Base-by-base conservation (phyloP, 2,113 vertebrate genomes). In the Ceyx cyanopectus region DNA sequence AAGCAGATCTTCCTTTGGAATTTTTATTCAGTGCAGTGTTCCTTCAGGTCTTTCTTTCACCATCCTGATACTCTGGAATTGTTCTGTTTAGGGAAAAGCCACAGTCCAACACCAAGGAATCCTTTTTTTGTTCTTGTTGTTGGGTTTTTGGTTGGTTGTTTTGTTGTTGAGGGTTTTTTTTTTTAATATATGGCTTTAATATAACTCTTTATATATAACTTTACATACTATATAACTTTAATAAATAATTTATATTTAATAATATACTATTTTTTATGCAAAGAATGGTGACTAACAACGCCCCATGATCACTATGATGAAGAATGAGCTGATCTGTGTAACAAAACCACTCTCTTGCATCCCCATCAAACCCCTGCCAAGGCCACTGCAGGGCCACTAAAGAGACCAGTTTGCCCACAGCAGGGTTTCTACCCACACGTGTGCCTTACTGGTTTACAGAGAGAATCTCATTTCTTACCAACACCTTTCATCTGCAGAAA, bases 341-440 rank as follows among this genome's bases (percentile, higher is more conserved):
- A 87, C 1, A 77, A 63, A 87, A 69, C 13, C 43, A 29, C 13
- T 69, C 65, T 56, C 70, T 34, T 26, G 58, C 54, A 80, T 41
- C 87, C 76, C n/a, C 70, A 82, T 77, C 81, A 69, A 53, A 66
- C 30, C 62, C 76, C 65, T 73, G 87, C 85, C 67, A 90, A 87
- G 85, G 89, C 69, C 74, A 69, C 81, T 37, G 40, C 58, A 73
- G 81, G 65, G 67, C 72, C 60, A 34, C 29, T 24, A 34, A 62
- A 61, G 53, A 75, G 45, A 46, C 29, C 56, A 23, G 32, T n/a
- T 63, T 32, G 82, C 50, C 45, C 3, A 0, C 2, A 14, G 34
- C 5, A 51, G 27, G 22, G 57, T 43, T 87, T 73, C 87, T 62
- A 29, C 46, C 51, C 80, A 60, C 46, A 10, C 9, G 32, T 57